Percentiles rank a stretch among this genome's conserved stretches.
Conservation (phyloP, 1,140 invertebrate species). For the Euwallacea fornicatus region DNA sequence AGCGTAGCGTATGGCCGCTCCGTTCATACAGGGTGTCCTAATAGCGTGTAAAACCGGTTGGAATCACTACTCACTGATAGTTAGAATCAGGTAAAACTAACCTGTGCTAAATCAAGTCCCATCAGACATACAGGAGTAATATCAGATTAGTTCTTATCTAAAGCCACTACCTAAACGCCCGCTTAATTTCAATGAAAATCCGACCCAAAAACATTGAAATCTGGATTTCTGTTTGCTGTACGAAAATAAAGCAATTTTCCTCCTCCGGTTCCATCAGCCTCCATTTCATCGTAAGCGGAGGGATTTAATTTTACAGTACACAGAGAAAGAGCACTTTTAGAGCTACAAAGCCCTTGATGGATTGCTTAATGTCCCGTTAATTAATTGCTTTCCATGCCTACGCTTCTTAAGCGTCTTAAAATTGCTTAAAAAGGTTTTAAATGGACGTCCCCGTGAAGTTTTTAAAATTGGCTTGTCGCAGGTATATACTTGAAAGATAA, state of each 20-base stretch:
- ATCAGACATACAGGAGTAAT: too few relatives aligned
- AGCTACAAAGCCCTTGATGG: conserved; percentile 42
- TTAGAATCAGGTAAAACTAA: too few relatives aligned
- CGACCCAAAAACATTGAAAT: too few relatives aligned
- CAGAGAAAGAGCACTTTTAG: conserved; percentile 36
- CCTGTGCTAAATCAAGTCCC: too few relatives aligned
- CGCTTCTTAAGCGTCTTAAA: conserved; percentile 27
- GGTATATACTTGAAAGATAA: conserved; percentile 18
- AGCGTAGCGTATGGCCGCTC: too few relatives aligned
- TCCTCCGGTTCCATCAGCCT: conserved; percentile 15
- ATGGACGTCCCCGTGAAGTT: conserved; percentile 26
- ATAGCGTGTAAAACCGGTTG: too few relatives aligned
- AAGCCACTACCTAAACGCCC: too few relatives aligned
- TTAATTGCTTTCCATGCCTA: conserved; percentile 41
- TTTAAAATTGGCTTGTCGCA: conserved; percentile 23
- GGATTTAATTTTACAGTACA: conserved; percentile 38
- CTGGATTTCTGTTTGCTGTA: not conserved
- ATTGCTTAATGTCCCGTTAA: conserved; percentile 45
- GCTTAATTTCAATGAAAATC: too few relatives aligned
- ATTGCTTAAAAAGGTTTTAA: conserved; percentile 35
- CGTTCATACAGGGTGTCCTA: too few relatives aligned
- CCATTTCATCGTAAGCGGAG: conserved; percentile 15
- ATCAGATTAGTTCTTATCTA: too few relatives aligned
- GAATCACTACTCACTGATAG: too few relatives aligned
- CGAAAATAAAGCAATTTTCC: conserved; percentile 12